Evolutionary conservation across 2,888 invertebrate species (phyloP).

Genomic region (Branchipolynoe longqiensis): DNA sequence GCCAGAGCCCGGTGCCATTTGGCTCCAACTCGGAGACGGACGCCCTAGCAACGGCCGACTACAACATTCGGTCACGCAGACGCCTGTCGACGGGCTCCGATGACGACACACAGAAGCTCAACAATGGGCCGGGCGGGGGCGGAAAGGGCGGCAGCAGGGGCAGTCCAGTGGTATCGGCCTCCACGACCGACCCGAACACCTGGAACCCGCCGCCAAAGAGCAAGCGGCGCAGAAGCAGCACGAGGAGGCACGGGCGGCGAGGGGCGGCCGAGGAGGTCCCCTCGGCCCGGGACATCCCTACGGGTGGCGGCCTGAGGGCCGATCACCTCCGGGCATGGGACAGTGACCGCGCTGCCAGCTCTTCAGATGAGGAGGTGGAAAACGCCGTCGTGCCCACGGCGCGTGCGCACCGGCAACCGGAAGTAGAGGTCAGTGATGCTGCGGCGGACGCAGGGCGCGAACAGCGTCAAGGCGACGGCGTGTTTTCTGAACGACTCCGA

Average conservation of each 20-base stretch:
- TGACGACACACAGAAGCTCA: not conserved
- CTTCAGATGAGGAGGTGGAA: constrained; percentile 6
- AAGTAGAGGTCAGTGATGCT: too few species aligned
- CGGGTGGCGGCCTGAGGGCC: not conserved
- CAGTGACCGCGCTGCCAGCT: not conserved
- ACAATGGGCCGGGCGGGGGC: not conserved
- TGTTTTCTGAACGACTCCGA: not conserved
- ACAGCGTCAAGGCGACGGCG: not conserved
- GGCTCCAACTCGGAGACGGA: constrained; percentile 16
- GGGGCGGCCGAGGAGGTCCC: not conserved
- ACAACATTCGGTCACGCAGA: not conserved
- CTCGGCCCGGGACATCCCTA: not conserved
- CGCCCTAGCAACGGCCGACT: not conserved
- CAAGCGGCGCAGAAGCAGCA: constrained; percentile 22
- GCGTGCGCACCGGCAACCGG: not conserved
- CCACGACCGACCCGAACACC: not conserved
- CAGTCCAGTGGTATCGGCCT: not conserved
- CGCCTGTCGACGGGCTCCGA: not conserved
- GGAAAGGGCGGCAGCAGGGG: not conserved
- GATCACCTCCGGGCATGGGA: too few species aligned
- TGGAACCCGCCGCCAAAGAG: not conserved
- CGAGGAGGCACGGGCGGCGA: not conserved
- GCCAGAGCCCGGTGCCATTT: not conserved
- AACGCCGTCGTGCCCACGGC: not conserved
- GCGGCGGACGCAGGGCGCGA: not conserved